Base-by-base conservation (phyloP, 2,888 invertebrate genomes). In the Eledona agricola region DNA sequence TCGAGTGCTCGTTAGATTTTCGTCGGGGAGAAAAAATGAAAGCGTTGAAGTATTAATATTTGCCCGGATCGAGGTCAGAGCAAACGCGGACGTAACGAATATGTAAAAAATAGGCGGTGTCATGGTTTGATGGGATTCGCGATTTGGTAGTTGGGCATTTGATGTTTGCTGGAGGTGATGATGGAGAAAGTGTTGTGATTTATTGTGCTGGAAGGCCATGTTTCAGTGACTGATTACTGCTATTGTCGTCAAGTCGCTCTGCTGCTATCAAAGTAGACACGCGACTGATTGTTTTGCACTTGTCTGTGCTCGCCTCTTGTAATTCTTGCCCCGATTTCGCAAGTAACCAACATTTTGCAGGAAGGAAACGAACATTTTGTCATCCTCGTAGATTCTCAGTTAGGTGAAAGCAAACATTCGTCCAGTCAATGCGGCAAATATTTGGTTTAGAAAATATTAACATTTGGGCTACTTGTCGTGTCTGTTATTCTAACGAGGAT, bases 31-130 rank as follows among this genome's bases (percentile, higher is more conserved):
- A 40, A 40, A 40, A 38, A 37, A 23, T 5, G 34, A 34, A 34
- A 34, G 34, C 34, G 34, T 34, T 6, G 3, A 34, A n/a, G 19
- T 10, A 34, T 34, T 34, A 34, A 34, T 34, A 34, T 34, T 19
- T 34, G 12, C 34, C 10, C 20, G 7, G n/a, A 9, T 3, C 20
- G 34, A 34, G 19, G 34, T 34, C 34, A 15, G 11, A 34, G 11
- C 20, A 19, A 34, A 15, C 7, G 17, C 17, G 20, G 34, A 34
- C 34, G 34, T 20, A 20, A 20, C 15, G 15, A 32, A 12, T 10
- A 23, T 34, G 20, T 9, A 34, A 34, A 31, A 17, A n/a, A n/a
- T n/a, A n/a, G n/a, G n/a, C n/a, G 31, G 17, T 31, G 31, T 7
- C 17, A 31, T 31, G 31, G 31, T 31, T 31, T 31, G 4, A 31